Percentiles rank a stretch among this genome's conserved stretches.
Conservation (phyloP, 1,140 invertebrate species). For the Cataglyphis hispanica region DNA sequence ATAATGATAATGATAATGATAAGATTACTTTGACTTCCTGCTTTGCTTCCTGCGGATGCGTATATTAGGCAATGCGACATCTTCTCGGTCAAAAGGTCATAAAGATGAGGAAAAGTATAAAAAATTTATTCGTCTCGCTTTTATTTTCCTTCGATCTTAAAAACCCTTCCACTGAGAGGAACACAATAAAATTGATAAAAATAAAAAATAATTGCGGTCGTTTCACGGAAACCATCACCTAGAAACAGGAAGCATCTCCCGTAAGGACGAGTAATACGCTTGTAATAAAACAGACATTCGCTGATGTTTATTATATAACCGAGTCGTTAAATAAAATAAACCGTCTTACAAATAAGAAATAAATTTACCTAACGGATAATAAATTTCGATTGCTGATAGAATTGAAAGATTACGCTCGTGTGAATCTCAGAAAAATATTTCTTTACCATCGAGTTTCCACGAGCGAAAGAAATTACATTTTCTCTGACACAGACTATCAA, state of each 20-base stretch:
- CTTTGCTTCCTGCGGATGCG: background rate
- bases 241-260: background rate
- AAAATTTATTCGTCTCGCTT: background rate
- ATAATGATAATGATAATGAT: conserved; percentile 16
- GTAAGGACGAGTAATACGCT: background rate
- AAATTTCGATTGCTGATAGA: conserved; percentile 15
- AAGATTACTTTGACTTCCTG: conserved; percentile 30
- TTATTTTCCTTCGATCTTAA: background rate
- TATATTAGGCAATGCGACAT: background rate
- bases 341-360: conserved; percentile 41
- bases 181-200: background rate
- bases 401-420: background rate
- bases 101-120: background rate
- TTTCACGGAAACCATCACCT: background rate
- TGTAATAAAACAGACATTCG: background rate
- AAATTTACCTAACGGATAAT: conserved; percentile 5
- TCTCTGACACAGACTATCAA: background rate
- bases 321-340: background rate
- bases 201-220: background rate
- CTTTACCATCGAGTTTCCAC: background rate
- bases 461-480: background rate
- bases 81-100: background rate
- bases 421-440: background rate
- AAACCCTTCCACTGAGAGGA: background rate
- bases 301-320: conserved; percentile 3